Evolutionary conservation across 2,797 vertebrate genomes (phyloP), one percentile per base, ranked within the genome.

Genomic region (Premnoplex brunnescens): DNA sequence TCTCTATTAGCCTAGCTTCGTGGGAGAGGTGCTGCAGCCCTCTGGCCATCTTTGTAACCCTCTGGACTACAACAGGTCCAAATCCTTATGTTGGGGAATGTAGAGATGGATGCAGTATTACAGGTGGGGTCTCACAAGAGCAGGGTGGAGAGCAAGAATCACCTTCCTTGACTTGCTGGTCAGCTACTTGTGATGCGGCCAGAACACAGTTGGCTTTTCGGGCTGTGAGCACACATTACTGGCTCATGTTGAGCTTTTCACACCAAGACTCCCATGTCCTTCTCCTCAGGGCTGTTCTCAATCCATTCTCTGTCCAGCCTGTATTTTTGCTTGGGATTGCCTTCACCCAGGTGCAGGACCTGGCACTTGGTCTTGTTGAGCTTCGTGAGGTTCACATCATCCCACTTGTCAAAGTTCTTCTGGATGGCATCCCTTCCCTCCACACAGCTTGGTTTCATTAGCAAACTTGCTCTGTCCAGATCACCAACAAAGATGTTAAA

Each of bases 391-490:
- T 43, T 56, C 24, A 28, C 26, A 16, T 18, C 22, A 49, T 48
- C 30, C 34, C 41, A 32, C 26, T 22, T 41, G 14, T 51, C 30
- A 3, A 3, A 3, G 17, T 62, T 49, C 4, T 13, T 62, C 20
- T 78, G 84, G 21, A 18, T 48, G 41, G 11, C 49, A 55, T 36
- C 34, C 21, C 46, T 68, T 24, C 28, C 28, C 20, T 77, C 7
- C 37, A 21, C 59, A 6, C 37, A 51, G 51, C 44, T 7, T 37
- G 59, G 52, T 58, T 76, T 24, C 20, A 28, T 44, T 44, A 28
- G 32, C 44, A 44, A 10, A 26, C 24, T 7, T 18, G 37, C 1
- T 66, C 2, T n/a, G n/a, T 44, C 44, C 0, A 0, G 58, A 52
- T 73, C 60, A 30, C 39, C 0, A 0, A 13, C 30, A 26, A 21